These are phyloP conservation scores for Chrysomela aeneicollis DNA, from an alignment of 2,888 invertebrate genomes.

Conservation along the genomic window DNA sequence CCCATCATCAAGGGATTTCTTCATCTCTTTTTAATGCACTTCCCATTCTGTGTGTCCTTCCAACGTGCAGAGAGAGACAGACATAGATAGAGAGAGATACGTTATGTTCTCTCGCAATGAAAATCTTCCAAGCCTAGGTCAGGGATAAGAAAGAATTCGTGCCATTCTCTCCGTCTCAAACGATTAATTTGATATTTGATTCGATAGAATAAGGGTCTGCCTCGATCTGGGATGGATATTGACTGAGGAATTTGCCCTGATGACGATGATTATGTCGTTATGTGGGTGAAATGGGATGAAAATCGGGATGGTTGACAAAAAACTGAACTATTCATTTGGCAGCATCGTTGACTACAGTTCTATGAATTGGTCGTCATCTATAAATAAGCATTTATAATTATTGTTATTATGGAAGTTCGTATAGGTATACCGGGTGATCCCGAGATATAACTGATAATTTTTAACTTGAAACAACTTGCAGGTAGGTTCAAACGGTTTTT, in stretches of 20 bases:
- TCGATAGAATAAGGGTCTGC: neutral
- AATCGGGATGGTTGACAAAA: neutral
- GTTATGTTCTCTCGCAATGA: slow-evolving; percentile 40
- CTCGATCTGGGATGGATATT: neutral
- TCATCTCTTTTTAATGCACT: slow-evolving; percentile 50
- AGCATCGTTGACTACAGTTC: neutral
- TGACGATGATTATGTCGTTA: neutral
- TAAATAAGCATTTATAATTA: too few species aligned
- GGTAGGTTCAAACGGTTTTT: too few species aligned
- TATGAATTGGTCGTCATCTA: too few species aligned
- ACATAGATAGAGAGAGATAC: neutral
- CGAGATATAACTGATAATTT: too few species aligned
- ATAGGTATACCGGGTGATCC: too few species aligned
- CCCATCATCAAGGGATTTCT: slow-evolving; percentile 51
- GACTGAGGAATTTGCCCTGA: neutral
- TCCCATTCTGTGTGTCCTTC: slow-evolving; percentile 43
- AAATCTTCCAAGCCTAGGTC: slow-evolving; percentile 51
- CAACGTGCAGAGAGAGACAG: slow-evolving; percentile 5
- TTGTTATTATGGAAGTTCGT: too few species aligned
- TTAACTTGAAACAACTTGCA: too few species aligned
- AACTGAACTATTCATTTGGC: neutral
- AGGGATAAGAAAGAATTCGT: slow-evolving; percentile 50
- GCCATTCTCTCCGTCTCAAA: slow-evolving; percentile 40
- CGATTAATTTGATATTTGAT: slow-evolving; percentile 25
- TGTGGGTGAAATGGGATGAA: neutral